Conservation (phyloP, 2,113 vertebrate species). For the Seriola dumerili region DNA sequence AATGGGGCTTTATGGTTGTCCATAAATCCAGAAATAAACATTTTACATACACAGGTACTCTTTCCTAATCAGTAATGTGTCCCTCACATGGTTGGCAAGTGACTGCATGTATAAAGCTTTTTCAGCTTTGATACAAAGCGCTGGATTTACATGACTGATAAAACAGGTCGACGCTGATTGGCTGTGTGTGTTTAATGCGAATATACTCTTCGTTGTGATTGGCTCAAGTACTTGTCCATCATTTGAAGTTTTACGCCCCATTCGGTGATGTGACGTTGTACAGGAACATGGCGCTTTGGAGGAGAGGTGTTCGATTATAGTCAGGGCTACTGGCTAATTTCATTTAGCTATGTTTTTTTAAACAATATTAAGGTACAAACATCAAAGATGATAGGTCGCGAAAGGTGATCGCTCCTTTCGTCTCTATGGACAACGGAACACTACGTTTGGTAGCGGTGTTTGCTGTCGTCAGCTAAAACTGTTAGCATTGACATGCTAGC, state of each 20-base stretch:
- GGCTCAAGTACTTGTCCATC: constrained; percentile 43
- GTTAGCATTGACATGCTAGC: constrained; percentile 72
- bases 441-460: constrained; percentile 43
- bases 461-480: constrained; percentile 80
- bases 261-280: constrained; percentile 66
- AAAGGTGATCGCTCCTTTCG: constrained; percentile 46
- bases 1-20: constrained; percentile 27
- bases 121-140: constrained; percentile 35
- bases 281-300: constrained; percentile 84
- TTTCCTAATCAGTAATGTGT: constrained; percentile 22
- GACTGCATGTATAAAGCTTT: constrained; percentile 43
- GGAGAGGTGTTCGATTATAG: constrained; percentile 74
- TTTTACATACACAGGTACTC: constrained; percentile 16
- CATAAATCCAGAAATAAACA: constrained; percentile 41
- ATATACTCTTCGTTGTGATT: constrained; percentile 55
- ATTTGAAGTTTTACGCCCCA: constrained; percentile 46
- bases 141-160: constrained; percentile 44
- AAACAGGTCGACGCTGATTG: constrained; percentile 57
- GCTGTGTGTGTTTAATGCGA: background rate
- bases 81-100: constrained; percentile 61
- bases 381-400: constrained; percentile 55
- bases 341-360: background rate
- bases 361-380: constrained; percentile 1
- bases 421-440: constrained; percentile 63
- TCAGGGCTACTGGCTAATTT: constrained; percentile 58